These are phyloP conservation scores for Eira barbara DNA, from an alignment of 2,113 vertebrate species.

Conservation along the genomic window DNA sequence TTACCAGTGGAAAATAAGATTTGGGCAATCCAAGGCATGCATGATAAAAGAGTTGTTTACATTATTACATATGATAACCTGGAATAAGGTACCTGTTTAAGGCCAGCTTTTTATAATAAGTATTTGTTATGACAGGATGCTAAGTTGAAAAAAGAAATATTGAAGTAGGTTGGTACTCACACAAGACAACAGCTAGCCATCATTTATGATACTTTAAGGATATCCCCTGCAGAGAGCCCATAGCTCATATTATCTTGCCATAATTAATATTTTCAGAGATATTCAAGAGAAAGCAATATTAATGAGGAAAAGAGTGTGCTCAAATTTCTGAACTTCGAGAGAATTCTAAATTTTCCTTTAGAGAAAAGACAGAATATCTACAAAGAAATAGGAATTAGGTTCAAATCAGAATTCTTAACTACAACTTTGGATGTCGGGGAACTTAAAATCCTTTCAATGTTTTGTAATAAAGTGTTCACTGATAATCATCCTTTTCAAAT, in stretches of 20 bases:
- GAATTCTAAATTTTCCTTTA: neutral
- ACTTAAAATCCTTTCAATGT: neutral
- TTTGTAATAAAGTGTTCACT: neutral
- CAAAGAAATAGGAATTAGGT: neutral
- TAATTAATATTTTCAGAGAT: neutral
- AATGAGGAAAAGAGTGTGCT: neutral
- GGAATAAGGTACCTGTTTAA: neutral
- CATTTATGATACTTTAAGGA: neutral
- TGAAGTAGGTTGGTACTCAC: neutral
- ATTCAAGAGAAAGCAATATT: neutral
- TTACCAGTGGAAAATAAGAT: conserved; percentile 21
- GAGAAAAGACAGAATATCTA: neutral
- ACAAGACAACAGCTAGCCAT: neutral
- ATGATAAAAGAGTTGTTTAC: neutral
- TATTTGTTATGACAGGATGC: neutral
- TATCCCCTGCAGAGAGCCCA: neutral
- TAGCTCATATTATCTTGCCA: neutral
- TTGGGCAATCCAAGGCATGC: neutral
- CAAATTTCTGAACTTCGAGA: conserved; percentile 27
- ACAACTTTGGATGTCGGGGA: neutral
- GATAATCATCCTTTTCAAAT: neutral
- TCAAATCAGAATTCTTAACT: neutral
- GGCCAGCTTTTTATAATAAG: neutral
- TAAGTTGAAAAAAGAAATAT: neutral
- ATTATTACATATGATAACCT: neutral